Evolutionary conservation across 2,888 invertebrate species (phyloP).

Genomic region (Ernsta delagoae): DNA sequence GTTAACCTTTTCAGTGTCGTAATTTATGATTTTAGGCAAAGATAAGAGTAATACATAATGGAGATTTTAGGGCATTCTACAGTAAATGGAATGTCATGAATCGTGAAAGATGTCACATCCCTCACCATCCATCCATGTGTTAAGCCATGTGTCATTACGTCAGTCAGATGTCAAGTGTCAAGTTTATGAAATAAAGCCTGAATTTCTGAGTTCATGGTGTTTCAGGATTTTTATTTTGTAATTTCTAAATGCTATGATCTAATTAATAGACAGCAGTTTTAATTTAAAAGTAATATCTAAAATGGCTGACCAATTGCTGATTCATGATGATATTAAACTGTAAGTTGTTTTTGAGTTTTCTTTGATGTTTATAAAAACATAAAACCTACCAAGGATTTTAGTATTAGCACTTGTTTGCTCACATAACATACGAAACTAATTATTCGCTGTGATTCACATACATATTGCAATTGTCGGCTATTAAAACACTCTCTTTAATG

Average conservation of each 20-base stretch:
- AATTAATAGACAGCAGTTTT: slow-evolving; percentile 1
- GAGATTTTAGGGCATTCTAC: no score
- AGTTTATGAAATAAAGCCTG: slow-evolving; percentile 2
- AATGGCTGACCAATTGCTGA: slow-evolving; percentile 86
- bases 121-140: no score
- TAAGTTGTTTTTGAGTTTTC: slow-evolving; percentile 71
- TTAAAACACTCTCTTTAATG: neutral
- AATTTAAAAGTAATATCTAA: slow-evolving; percentile 40
- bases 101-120: no score
- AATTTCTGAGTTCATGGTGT: slow-evolving; percentile 28
- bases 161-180: slow-evolving; percentile 5
- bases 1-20: no score
- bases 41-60: no score
- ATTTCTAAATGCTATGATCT: slow-evolving; percentile 41
- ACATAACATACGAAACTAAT: slow-evolving; percentile 4
- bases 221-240: slow-evolving; percentile 38
- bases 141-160: no score
- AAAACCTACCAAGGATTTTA: neutral
- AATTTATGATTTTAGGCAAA: no score
- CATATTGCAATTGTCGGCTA: neutral
- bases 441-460: neutral
- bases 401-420: slow-evolving; percentile 22
- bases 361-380: neutral
- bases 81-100: no score
- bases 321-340: slow-evolving; percentile 91